Conservation (phyloP, 1,140 invertebrate genomes). For the Marisa cornuarietis region DNA sequence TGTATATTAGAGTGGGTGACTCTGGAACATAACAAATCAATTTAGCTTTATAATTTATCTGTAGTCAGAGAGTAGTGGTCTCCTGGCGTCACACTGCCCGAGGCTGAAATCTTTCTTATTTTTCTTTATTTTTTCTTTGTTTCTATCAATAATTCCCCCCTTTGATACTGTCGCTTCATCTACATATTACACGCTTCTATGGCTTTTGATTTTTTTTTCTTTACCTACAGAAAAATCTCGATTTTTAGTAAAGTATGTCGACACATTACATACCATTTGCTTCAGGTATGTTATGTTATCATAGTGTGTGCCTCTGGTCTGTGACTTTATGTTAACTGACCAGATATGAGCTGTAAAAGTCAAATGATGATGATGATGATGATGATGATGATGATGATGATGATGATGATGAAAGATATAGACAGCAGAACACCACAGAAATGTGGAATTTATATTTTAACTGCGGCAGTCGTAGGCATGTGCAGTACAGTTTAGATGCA, state of each 20-base stretch:
- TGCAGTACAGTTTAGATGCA: too few species aligned
- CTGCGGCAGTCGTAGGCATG: too few species aligned
- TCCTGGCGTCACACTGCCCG: too few species aligned
- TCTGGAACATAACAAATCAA: too few species aligned
- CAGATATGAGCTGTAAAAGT: not conserved
- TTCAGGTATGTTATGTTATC: too few species aligned
- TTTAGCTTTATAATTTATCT: too few species aligned
- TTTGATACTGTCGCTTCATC: not conserved
- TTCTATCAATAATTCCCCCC: not conserved
- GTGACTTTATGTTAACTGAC: not conserved
- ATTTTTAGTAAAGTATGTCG: too few species aligned
- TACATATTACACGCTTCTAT: not conserved
- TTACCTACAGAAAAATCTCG: not conserved
- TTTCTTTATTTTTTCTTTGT: not conserved
- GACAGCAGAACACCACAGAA: too few species aligned
- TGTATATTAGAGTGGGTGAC: too few species aligned
- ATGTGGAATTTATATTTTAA: too few species aligned
- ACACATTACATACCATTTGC: too few species aligned
- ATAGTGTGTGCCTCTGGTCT: not conserved
- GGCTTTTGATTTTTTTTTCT: not conserved
- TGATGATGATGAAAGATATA: not conserved
- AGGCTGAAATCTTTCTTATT: not conserved
- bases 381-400: slow-evolving; percentile 5
- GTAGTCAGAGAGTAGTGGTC: too few species aligned
- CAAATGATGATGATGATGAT: not conserved